phyloP scores from a whole-genome alignment of 2,888 invertebrate genomes.

The Dendrolimus pini region DNA sequence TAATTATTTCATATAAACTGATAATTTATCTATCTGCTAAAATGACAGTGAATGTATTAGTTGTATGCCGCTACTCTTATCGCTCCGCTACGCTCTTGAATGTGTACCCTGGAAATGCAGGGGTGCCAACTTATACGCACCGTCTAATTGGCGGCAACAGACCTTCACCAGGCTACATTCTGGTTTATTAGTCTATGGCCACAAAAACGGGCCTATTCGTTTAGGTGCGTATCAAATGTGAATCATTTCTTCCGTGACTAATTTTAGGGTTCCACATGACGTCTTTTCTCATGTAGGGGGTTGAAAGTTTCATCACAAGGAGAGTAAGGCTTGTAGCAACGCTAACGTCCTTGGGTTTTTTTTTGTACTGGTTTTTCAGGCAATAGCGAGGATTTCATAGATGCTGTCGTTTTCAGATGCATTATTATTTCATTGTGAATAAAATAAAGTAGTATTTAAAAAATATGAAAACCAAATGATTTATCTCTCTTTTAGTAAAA shows the following conservation, averaged over 20 bases:
- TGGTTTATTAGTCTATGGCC: constrained; percentile 30
- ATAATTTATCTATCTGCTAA: no score
- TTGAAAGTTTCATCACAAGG: not conserved
- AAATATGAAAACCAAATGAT: no score
- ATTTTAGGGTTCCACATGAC: not conserved
- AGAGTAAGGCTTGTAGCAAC: no score
- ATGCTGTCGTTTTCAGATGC: no score
- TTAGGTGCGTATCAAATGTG: constrained; percentile 24
- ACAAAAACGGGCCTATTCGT: constrained; percentile 21
- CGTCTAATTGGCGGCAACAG: constrained; percentile 43
- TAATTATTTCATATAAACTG: no score
- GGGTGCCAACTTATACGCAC: constrained; percentile 46
- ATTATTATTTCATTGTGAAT: no score
- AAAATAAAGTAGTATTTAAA: no score
- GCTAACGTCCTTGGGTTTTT: no score
- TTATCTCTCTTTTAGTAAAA: no score
- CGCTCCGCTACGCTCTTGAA: constrained; percentile 23
- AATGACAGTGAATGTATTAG: no score
- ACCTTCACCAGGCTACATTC: constrained; percentile 10
- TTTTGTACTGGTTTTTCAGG: no score
- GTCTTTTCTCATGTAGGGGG: not conserved
- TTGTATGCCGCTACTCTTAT: constrained; percentile 16
- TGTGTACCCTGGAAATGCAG: constrained; percentile 30
- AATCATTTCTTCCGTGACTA: not conserved
- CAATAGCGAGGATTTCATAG: no score